A percentile compares a stretch with the other conserved stretches of the same genome.
phyloP scores from a whole-genome alignment of 2,888 invertebrate genomes.

The Dusona sp. region DNA sequence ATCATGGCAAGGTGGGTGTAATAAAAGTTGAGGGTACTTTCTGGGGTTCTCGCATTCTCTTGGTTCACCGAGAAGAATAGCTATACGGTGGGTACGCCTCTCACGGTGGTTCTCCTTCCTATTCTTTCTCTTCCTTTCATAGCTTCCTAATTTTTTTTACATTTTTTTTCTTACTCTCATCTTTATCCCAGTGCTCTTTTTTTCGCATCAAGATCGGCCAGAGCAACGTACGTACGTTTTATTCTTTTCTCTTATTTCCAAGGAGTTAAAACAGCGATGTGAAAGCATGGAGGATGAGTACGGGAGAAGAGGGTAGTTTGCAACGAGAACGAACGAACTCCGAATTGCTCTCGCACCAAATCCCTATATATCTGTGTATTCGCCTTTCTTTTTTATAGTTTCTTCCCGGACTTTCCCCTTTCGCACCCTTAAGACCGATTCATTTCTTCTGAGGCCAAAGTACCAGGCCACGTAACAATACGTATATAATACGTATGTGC shows the following conservation, averaged over 20 bases:
- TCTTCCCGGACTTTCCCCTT: constrained; percentile 16
- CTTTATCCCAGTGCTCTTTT: constrained; percentile 22
- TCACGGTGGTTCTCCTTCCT: constrained; percentile 13
- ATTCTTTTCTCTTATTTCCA: constrained; percentile 38
- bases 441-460: constrained; percentile 50
- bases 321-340: constrained; percentile 47
- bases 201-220: constrained; percentile 39
- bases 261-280: constrained; percentile 16
- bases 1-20: constrained; percentile 40
- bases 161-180: constrained; percentile 9
- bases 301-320: constrained; percentile 8
- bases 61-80: constrained; percentile 44
- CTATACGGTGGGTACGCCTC: constrained; percentile 52
- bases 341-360: constrained; percentile 54
- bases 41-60: constrained; percentile 34
- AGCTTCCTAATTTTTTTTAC: constrained; percentile 7
- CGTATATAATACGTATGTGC: constrained; percentile 44
- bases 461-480: constrained; percentile 55
- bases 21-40: constrained; percentile 66
- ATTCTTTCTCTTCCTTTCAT: constrained; percentile 17
- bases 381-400: constrained; percentile 40
- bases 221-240: constrained; percentile 33
- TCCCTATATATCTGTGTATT: constrained; percentile 19
- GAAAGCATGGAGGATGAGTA: not conserved
- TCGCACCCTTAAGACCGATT: constrained; percentile 52